Evolutionary conservation across 37 sponge, comb jelly and placozoan genomes (phyloP).

Genomic region (Hexactinellida sp.): DNA sequence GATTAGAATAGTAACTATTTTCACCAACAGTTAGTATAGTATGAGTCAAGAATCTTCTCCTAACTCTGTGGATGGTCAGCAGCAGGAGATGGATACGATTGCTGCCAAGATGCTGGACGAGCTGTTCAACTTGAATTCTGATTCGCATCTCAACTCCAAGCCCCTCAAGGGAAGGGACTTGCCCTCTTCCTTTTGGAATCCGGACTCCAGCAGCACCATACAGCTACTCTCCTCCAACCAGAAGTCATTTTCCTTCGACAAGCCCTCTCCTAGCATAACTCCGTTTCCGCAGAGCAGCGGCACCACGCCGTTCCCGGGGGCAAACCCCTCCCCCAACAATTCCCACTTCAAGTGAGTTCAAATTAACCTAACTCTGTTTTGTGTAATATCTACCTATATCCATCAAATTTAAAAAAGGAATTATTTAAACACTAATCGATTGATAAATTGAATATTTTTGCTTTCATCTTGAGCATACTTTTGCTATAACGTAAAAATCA

Average conservation of each 20-base stretch:
- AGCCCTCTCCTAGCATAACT: neutral
- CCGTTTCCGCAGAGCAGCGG: neutral
- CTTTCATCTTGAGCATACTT: too few species aligned
- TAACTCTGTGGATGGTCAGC: neutral
- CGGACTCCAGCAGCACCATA: neutral
- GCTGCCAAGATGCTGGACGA: neutral
- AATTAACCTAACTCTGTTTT: too few species aligned
- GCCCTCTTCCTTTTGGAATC: neutral
- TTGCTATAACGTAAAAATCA: too few species aligned
- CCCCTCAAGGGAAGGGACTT: neutral
- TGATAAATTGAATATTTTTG: too few species aligned
- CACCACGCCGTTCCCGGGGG: neutral
- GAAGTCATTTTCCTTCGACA: neutral
- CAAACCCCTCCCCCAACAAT: too few species aligned
- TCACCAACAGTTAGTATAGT: neutral
- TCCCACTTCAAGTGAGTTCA: too few species aligned
- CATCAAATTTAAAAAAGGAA: too few species aligned
- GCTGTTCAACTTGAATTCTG: neutral
- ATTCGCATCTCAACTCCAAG: neutral
- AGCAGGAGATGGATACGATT: neutral
- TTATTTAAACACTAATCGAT: too few species aligned
- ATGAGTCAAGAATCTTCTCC: neutral
- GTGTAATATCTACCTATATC: too few species aligned
- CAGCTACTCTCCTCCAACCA: neutral
- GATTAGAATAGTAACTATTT: neutral